Evolutionary conservation across 30 jellyfish, hydroid and myxozoan species (phyloP).

Genomic region (Sanderia malayensis): DNA sequence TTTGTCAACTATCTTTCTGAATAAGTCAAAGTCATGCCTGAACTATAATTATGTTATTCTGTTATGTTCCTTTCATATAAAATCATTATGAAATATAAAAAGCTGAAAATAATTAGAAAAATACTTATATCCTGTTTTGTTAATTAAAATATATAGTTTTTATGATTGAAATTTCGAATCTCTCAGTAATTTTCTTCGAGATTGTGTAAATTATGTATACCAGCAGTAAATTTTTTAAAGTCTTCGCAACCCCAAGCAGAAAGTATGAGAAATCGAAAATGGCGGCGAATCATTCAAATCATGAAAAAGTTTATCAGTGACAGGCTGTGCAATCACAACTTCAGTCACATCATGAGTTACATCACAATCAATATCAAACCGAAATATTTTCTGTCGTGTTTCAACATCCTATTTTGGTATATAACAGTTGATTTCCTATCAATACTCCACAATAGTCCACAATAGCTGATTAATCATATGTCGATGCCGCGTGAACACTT

Average conservation of each 20-base stretch:
- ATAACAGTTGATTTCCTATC: constrained; percentile 62
- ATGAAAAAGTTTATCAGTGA: constrained; percentile 20
- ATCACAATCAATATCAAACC: constrained; percentile 69
- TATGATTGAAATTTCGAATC: too few species aligned
- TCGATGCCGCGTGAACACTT: constrained; percentile 49
- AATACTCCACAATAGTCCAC: constrained; percentile 61
- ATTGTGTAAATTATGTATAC: constrained; percentile 7
- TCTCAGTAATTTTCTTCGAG: constrained; percentile 20
- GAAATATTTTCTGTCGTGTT: constrained; percentile 31
- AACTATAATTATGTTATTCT: too few species aligned
- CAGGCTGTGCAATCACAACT: constrained; percentile 22
- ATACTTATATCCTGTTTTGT: too few species aligned
- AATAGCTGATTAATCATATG: constrained; percentile 60
- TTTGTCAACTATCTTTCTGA: constrained; percentile 27
- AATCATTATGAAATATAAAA: too few species aligned
- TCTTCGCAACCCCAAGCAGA: constrained; percentile 33
- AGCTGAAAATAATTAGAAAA: too few species aligned
- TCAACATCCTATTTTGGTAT: constrained; percentile 83
- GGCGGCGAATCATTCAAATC: constrained; percentile 42
- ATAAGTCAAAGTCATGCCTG: not conserved
- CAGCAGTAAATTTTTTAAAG: constrained; percentile 18
- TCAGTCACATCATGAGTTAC: constrained; percentile 21
- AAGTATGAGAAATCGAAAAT: constrained; percentile 14
- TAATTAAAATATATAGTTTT: too few species aligned
- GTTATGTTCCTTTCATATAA: too few species aligned